A percentile compares a stretch with the other conserved stretches of the same genome.
phyloP scores from a whole-genome alignment of 2,797 vertebrate species.

The Bradypodion pumilum region DNA sequence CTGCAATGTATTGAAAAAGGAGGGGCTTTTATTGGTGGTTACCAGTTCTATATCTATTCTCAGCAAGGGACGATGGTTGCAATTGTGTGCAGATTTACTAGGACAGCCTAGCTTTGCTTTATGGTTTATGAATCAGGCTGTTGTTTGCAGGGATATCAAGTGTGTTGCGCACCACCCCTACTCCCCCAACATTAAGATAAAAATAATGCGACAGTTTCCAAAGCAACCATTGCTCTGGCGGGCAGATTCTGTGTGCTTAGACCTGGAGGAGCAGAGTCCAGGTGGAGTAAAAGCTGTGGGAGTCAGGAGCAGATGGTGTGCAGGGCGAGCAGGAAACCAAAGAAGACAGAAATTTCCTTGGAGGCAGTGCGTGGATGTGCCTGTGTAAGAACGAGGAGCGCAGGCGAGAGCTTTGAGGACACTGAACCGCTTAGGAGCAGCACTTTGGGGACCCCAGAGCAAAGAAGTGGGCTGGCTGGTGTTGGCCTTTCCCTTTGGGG shows the following conservation, averaged over 20 bases:
- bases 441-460: neutral
- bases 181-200: conserved; percentile 6
- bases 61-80: neutral
- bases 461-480: conserved; percentile 2
- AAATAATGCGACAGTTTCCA: conserved; percentile 28
- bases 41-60: no score
- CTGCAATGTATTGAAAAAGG: no score
- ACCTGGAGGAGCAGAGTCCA: conserved; percentile 40
- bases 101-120: neutral
- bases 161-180: neutral
- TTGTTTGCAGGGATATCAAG: neutral
- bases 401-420: neutral
- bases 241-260: conserved; percentile 19
- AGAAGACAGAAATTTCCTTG: conserved; percentile 38
- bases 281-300: conserved; percentile 33
- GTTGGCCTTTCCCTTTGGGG: neutral
- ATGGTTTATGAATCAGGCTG: neutral
- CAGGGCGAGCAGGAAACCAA: conserved; percentile 35
- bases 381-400: neutral
- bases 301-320: conserved; percentile 31
- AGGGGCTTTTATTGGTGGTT: no score
- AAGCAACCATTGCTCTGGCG: conserved; percentile 7
- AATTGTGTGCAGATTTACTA: neutral
- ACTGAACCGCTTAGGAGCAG: neutral
- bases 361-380: conserved; percentile 13